Evolutionary conservation across 2,888 invertebrate genomes (phyloP).

Genomic region (Eulithis testata): DNA sequence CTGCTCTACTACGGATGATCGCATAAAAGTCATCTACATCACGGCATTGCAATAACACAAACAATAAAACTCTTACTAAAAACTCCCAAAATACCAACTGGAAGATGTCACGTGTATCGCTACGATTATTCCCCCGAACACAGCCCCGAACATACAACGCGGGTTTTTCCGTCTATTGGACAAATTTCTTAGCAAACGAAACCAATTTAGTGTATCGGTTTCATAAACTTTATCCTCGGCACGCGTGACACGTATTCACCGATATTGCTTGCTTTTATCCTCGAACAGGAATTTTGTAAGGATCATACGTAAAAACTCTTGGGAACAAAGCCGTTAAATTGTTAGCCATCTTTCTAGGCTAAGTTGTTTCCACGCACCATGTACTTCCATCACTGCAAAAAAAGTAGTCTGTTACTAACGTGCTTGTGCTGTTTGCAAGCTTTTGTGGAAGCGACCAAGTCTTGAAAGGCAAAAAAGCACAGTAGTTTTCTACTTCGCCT

Average conservation of each 20-base stretch:
- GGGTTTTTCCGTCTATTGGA: slow-evolving; percentile 30
- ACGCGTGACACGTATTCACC: slow-evolving; percentile 29
- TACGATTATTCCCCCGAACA: slow-evolving; percentile 7
- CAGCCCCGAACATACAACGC: background rate
- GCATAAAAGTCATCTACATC: too few relatives aligned
- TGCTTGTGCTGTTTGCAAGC: too few relatives aligned
- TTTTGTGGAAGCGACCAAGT: too few relatives aligned
- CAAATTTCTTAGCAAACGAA: slow-evolving; percentile 49
- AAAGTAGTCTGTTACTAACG: too few relatives aligned
- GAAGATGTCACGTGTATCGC: slow-evolving; percentile 7
- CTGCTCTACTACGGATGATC: too few relatives aligned
- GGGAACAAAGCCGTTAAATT: too few relatives aligned
- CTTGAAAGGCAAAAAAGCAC: too few relatives aligned
- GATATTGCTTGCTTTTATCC: slow-evolving; percentile 28
- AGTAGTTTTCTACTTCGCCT: too few relatives aligned
- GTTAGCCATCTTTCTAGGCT: too few relatives aligned
- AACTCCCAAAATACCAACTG: background rate
- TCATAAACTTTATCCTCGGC: slow-evolving; percentile 45
- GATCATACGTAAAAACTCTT: background rate
- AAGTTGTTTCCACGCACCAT: too few relatives aligned
- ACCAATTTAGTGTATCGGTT: slow-evolving; percentile 53
- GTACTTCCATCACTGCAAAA: too few relatives aligned
- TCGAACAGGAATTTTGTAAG: slow-evolving; percentile 3
- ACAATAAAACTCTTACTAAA: background rate
- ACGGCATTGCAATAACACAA: background rate